phyloP scores from a whole-genome alignment of 2,113 vertebrate genomes.

The Poeciliopsis occidentalis region DNA sequence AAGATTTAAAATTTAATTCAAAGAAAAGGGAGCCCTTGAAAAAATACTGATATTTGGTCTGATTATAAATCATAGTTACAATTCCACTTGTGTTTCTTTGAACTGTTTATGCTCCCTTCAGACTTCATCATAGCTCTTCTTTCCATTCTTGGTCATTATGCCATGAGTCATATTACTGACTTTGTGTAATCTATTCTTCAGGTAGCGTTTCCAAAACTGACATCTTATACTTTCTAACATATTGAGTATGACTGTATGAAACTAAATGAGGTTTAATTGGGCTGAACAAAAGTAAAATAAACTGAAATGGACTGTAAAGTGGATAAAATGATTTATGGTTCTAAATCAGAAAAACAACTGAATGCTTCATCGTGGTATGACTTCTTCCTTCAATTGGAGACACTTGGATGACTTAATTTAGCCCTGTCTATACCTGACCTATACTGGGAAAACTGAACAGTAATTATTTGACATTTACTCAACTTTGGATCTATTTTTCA shows the following conservation, averaged over 20 bases:
- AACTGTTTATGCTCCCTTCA: background rate
- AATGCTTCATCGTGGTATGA: too few species aligned
- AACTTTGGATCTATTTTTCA: background rate
- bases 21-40: background rate
- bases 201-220: too few species aligned
- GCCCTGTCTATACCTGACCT: background rate
- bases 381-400: too few species aligned
- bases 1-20: background rate
- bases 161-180: background rate
- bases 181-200: too few species aligned
- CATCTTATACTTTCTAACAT: too few species aligned
- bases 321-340: too few species aligned
- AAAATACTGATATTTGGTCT: background rate
- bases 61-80: background rate
- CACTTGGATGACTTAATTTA: background rate
- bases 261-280: too few species aligned
- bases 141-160: background rate
- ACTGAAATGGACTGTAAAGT: too few species aligned
- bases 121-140: background rate
- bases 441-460: background rate
- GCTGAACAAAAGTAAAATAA: too few species aligned
- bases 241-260: background rate
- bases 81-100: background rate
- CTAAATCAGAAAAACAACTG: too few species aligned
- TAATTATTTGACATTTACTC: background rate